Evolutionary conservation across 2,797 vertebrate genomes (phyloP), one percentile per base, ranked within the genome.

Genomic region (Lacerta agilis): DNA sequence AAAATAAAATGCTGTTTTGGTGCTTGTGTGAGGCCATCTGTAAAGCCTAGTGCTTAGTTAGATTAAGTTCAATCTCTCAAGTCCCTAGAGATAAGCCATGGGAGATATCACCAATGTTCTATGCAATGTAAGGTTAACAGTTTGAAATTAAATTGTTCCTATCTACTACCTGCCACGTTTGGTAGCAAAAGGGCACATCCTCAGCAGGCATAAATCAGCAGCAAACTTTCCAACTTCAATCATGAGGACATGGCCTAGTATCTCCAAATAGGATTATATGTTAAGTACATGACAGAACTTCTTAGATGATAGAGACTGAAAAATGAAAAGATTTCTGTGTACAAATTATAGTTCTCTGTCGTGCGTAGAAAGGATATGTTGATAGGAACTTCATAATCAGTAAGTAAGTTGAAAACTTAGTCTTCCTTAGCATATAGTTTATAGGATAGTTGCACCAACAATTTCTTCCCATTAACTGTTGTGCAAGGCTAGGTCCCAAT

Each of bases 361-460:
- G 18, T 71, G 20, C 85, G 20, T 1, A 55, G 75, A 49, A 66
- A 66, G 0, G n/a, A 5, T 38, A 81, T 9, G 17, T 17, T 15
- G 27, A 66, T 25, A 11, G 38, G 7, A 80, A 49, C 8, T 38
- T 1, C 55, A 2, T 8, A 66, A 66, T 58, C 38, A 83, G n/a
- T 9, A 81, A 27, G 5, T 10, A 13, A 27, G 15, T 9, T 61
- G 41, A 79, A 85, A 72, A 20, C 55, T 6, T 67, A 23, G 71
- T 55, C 49, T 49, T 61, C 1, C 17, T 79, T 69, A 0, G 0
- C 38, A 38, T 0, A 0, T n/a, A 33, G 27, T 49, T 25, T n/a
- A 79, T 9, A 36, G 71, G 15, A 72, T 29, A 25, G 67, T 8
- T 25, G 67, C 23, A 69, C 25, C 23, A 69, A 29, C 27, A 69